These are phyloP conservation scores for Prunella fulvescens DNA, from an alignment of 2,113 vertebrate genomes.

Conservation along the genomic window DNA sequence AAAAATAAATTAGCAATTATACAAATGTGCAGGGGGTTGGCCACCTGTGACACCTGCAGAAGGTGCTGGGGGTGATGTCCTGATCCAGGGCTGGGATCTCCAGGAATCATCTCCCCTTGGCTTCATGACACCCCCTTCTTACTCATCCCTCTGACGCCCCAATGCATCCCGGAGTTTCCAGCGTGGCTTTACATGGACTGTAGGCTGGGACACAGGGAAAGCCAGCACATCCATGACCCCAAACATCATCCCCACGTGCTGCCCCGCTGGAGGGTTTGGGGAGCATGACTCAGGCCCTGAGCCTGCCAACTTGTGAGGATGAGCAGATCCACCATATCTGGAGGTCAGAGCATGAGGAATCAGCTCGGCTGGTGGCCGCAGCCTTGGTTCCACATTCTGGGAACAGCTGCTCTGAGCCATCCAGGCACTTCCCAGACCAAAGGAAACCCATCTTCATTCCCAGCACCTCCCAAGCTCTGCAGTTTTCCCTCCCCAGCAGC, in stretches of 20 bases:
- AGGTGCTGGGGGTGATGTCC: neutral
- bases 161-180: neutral
- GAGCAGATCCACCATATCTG: neutral
- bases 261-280: neutral
- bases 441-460: neutral
- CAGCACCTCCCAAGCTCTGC: neutral
- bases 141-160: neutral
- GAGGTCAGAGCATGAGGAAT: neutral
- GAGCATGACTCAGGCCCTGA: neutral
- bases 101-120: neutral
- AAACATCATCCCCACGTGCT: neutral
- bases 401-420: rapidly evolving
- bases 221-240: neutral
- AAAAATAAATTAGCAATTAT: neutral
- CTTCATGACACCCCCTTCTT: neutral
- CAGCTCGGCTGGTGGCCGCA: neutral
- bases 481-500: neutral
- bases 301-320: neutral
- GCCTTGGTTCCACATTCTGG: neutral
- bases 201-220: neutral
- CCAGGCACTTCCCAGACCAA: neutral
- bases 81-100: rapidly evolving
- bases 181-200: rapidly evolving
- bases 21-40: neutral
- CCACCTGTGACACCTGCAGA: neutral